A percentile compares a stretch with the other conserved stretches of the same genome.
Evolutionary conservation across 2,113 vertebrate species (phyloP).

Genomic region (Machaerirhynchus nigripectus): DNA sequence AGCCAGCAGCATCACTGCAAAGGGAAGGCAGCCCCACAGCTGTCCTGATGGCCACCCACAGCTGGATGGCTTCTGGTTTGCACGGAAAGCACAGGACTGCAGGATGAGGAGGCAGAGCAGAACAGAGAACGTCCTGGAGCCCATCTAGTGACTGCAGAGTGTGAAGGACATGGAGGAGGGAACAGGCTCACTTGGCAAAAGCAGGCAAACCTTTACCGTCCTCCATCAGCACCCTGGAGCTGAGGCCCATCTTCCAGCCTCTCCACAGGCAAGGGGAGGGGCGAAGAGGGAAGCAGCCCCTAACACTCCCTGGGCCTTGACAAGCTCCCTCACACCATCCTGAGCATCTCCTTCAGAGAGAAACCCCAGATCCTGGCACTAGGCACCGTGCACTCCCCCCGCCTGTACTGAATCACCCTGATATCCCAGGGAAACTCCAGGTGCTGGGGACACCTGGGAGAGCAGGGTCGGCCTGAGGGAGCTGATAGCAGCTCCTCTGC

Average conservation of each 20-base stretch:
- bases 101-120: background rate
- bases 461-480: background rate
- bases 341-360: background rate
- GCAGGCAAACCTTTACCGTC: background rate
- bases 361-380: background rate
- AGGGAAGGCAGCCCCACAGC: background rate
- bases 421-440: background rate
- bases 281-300: background rate
- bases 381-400: rapidly evolving
- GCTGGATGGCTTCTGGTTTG: background rate
- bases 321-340: background rate
- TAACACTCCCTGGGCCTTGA: background rate
- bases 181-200: background rate
- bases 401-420: background rate
- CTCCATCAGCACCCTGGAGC: background rate
- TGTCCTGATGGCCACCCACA: rapidly evolving
- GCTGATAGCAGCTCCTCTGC: background rate
- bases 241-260: background rate
- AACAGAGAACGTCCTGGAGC: background rate
- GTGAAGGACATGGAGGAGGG: background rate
- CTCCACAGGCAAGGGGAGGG: background rate
- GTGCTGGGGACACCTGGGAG: background rate
- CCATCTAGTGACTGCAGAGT: background rate
- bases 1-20: background rate
- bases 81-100: background rate